phyloP scores from a whole-genome alignment of 1,140 invertebrate genomes.

The Scaptomyza montana region DNA sequence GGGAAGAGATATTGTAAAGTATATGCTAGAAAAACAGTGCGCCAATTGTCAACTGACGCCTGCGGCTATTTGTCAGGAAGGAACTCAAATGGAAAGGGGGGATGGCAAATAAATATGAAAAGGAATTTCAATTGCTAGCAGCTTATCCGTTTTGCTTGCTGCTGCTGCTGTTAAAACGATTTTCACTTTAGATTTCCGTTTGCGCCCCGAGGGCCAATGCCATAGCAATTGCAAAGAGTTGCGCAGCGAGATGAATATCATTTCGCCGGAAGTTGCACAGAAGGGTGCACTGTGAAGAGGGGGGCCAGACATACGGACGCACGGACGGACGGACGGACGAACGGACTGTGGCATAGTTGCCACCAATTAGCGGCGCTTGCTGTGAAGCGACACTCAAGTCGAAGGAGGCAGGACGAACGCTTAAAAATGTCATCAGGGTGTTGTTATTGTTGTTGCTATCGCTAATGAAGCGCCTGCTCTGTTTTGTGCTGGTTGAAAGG shows the following conservation, averaged over 20 bases:
- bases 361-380: conserved; percentile 77
- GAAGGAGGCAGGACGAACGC: conserved; percentile 2
- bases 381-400: conserved; percentile 50
- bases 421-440: conserved; percentile 41
- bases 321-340: too few species aligned
- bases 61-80: conserved; percentile 43
- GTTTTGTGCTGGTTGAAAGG: conserved; percentile 31
- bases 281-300: background rate
- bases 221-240: conserved; percentile 21
- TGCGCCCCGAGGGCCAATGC: conserved; percentile 43
- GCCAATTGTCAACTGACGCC: conserved; percentile 77
- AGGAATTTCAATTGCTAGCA: conserved; percentile 66
- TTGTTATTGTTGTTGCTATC: conserved; percentile 25
- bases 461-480: conserved; percentile 48
- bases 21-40: conserved; percentile 20
- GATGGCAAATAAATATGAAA: conserved; percentile 39
- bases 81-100: background rate
- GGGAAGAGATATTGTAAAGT: background rate
- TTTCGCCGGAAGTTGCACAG: conserved; percentile 72
- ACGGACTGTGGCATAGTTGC: conserved; percentile 41
- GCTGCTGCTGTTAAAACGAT: conserved; percentile 73
- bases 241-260: conserved; percentile 62
- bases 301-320: background rate
- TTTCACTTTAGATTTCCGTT: conserved; percentile 81
- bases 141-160: conserved; percentile 24